These are phyloP conservation scores for Diglossa cyanea DNA, from an alignment of 2,797 vertebrate genomes.

Conservation along the genomic window DNA sequence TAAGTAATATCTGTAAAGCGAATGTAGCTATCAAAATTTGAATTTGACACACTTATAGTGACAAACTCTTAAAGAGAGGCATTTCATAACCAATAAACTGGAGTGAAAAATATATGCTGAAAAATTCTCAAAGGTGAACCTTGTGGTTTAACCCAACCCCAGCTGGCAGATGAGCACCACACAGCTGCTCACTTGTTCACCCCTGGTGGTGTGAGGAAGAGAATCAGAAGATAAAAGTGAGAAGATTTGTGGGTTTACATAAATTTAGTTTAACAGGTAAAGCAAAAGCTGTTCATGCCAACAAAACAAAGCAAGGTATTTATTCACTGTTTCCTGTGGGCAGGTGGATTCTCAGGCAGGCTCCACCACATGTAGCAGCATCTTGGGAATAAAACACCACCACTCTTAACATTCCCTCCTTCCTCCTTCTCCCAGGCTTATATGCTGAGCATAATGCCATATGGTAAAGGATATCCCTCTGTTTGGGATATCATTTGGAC, in stretches of 20 bases:
- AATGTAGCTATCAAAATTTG: neutral
- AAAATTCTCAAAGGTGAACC: neutral
- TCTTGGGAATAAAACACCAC: neutral
- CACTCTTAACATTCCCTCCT: neutral
- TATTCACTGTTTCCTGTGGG: neutral
- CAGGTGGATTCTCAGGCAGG: neutral
- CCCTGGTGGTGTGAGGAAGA: neutral
- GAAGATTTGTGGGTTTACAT: neutral
- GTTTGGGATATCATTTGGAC: neutral
- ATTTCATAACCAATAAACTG: neutral
- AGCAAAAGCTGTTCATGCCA: neutral
- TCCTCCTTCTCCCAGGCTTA: neutral
- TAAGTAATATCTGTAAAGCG: neutral
- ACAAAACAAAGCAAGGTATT: neutral
- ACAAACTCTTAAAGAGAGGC: neutral
- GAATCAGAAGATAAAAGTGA: neutral
- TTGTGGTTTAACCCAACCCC: neutral
- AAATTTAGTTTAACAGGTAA: neutral
- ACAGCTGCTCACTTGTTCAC: neutral
- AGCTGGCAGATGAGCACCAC: neutral
- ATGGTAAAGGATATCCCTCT: neutral
- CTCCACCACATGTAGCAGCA: neutral
- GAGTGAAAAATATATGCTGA: neutral
- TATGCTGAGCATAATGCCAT: neutral
- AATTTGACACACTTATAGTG: neutral